phyloP scores from a whole-genome alignment of 2,113 vertebrate genomes.

The Oxyruncus cristatus region DNA sequence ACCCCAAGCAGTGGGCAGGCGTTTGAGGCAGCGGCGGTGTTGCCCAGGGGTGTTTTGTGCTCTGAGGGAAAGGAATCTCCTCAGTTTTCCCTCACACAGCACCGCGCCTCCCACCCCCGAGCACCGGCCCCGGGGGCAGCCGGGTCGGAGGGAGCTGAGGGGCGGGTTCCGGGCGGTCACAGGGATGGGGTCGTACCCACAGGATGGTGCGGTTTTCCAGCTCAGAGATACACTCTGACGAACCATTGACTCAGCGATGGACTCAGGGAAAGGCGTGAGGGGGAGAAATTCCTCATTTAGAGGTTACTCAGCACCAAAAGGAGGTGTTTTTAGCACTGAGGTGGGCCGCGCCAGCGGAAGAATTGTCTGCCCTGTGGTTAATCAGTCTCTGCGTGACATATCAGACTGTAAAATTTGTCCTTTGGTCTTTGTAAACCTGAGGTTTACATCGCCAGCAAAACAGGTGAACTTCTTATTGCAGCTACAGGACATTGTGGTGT shows the following conservation, averaged over 20 bases:
- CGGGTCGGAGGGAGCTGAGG: background rate
- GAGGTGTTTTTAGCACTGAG: background rate
- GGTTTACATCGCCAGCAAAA: background rate
- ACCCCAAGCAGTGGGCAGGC: background rate
- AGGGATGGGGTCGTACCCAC: rapidly evolving
- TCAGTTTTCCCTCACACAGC: background rate
- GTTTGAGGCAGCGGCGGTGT: background rate
- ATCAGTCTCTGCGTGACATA: rapidly evolving
- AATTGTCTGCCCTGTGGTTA: background rate
- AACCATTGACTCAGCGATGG: rapidly evolving
- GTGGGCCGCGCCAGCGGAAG: background rate
- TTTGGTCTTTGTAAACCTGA: background rate
- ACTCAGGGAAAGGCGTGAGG: background rate
- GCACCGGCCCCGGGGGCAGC: background rate
- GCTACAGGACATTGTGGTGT: background rate
- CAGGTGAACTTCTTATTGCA: background rate
- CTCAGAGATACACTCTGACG: rapidly evolving
- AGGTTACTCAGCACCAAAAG: rapidly evolving
- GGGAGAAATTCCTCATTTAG: background rate
- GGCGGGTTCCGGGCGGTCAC: rapidly evolving
- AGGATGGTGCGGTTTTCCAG: rapidly evolving
- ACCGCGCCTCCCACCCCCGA: no score
- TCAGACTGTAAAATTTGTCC: background rate
- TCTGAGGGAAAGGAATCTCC: background rate
- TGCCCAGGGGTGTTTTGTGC: background rate